Conservation (phyloP, 2,888 invertebrate species). For the Diadegma fenestrale region DNA sequence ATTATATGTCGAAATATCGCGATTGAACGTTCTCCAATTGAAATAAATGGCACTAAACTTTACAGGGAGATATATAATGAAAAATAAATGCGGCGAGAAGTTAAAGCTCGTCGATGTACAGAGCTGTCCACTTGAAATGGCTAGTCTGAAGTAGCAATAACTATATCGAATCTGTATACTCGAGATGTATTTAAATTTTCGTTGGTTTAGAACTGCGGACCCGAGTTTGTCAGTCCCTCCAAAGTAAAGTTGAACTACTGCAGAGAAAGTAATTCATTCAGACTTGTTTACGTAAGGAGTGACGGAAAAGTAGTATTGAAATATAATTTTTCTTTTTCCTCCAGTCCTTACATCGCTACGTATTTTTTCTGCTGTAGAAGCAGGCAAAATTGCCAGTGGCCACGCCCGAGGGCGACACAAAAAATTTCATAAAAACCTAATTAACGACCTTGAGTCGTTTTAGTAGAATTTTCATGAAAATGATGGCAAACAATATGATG, state of each 20-base stretch:
- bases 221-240: constrained; percentile 9
- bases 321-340: constrained; percentile 12
- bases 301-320: constrained; percentile 34
- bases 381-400: neutral
- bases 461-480: neutral
- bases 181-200: constrained; percentile 49
- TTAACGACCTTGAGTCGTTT: constrained; percentile 1
- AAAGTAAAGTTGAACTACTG: constrained; percentile 33
- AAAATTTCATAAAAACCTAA: constrained; percentile 10
- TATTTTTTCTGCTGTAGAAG: neutral
- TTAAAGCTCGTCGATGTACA: neutral
- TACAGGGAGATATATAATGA: constrained; percentile 1
- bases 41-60: constrained; percentile 11
- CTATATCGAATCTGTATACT: constrained; percentile 20
- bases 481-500: neutral
- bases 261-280: constrained; percentile 34
- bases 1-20: neutral
- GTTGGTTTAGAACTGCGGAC: constrained; percentile 11
- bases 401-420: neutral
- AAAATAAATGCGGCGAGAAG: constrained; percentile 11
- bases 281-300: constrained; percentile 1
- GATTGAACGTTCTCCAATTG: neutral
- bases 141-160: constrained; percentile 10
- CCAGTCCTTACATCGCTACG: neutral
- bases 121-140: constrained; percentile 28